Evolutionary conservation across 2,113 vertebrate species (phyloP).

Genomic region (Sclerurus mexicanus): DNA sequence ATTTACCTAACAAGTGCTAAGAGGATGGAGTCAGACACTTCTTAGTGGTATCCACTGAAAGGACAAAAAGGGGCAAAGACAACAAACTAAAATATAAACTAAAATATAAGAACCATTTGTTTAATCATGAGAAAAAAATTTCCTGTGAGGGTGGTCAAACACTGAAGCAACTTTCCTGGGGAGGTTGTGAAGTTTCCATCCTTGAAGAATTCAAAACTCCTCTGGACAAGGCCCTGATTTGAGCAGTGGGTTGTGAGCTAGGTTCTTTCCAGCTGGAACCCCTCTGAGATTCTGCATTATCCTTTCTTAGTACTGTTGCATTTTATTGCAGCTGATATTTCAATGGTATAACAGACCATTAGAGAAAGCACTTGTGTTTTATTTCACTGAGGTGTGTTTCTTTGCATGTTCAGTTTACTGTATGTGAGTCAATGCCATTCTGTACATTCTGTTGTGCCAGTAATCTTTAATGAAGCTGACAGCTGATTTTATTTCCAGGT

Average conservation of each 20-base stretch:
- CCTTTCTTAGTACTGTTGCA: not conserved
- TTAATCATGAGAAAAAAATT: not conserved
- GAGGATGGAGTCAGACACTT: not conserved
- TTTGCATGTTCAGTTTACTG: not conserved
- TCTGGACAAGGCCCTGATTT: not conserved
- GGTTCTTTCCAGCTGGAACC: not conserved
- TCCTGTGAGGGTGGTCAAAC: accelerated
- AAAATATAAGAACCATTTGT: not conserved
- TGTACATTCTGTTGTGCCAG: not conserved
- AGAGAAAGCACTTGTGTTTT: not conserved
- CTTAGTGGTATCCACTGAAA: not conserved
- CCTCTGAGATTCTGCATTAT: accelerated
- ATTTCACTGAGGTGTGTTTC: not conserved
- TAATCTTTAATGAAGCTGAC: not conserved
- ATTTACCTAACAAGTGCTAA: not conserved
- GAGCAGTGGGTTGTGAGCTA: accelerated
- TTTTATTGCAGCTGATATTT: not conserved
- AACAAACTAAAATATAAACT: not conserved
- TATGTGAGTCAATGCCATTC: not conserved
- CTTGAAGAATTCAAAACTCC: not conserved
- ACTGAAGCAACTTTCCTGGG: not conserved
- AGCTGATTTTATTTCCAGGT: not conserved
- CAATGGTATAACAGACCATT: not conserved
- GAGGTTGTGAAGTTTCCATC: not conserved
- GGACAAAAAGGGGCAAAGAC: not conserved